phyloP scores from a whole-genome alignment of 2,113 vertebrate genomes.

The Rhagologus leucostigma region DNA sequence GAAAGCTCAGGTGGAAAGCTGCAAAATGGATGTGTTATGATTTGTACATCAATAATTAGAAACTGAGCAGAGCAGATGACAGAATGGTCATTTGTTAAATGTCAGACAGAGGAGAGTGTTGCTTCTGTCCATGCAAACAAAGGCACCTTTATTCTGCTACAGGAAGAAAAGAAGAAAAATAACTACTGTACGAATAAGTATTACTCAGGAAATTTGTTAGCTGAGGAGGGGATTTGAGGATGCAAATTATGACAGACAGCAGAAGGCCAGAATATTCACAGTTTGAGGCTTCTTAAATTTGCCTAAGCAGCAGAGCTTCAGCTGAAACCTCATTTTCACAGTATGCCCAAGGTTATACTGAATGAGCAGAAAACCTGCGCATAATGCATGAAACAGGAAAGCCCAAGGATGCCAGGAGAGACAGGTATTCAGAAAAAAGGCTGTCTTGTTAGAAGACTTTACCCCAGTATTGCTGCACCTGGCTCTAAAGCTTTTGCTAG shows the following conservation, averaged over 20 bases:
- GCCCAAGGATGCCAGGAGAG: not conserved
- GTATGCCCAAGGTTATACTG: not conserved
- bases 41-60: not conserved
- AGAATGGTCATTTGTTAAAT: not conserved
- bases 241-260: not conserved
- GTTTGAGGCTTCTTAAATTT: not conserved
- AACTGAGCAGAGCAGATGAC: not conserved
- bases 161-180: not conserved
- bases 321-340: not conserved
- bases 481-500: accelerated
- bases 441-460: not conserved
- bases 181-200: not conserved
- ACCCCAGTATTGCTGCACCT: not conserved
- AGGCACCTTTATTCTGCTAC: not conserved
- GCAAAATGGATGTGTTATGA: not conserved
- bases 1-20: not conserved
- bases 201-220: not conserved
- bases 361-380: not conserved
- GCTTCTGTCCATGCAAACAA: not conserved
- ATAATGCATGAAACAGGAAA: not conserved
- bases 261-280: not conserved
- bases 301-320: not conserved
- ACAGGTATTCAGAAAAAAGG: not conserved
- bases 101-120: not conserved
- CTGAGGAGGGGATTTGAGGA: not conserved